Base-by-base conservation (phyloP, 2,888 invertebrate genomes). In the Tenthredo mesomela region DNA sequence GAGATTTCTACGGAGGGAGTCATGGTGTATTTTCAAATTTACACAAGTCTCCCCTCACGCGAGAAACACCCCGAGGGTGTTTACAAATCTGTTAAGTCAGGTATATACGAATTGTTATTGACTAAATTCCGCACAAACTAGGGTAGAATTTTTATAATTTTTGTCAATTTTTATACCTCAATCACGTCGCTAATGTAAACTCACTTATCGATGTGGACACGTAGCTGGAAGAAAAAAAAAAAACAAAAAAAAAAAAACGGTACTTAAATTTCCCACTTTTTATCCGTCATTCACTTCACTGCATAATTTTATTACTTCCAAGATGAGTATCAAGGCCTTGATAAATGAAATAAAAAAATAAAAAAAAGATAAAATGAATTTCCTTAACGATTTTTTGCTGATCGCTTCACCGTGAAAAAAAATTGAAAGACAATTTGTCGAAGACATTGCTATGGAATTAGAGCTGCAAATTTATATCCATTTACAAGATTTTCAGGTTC, bases 11-110 rank as follows among this genome's bases (percentile, higher is more conserved):
- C 10, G 1, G 21, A 21, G 40, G 10, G 43, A 43, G n/a, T 73
- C 43, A 43, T 73, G 73, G 43, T 73, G 21, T 43, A 73, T 73
- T 73, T 43, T 73, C 10, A 73, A 73, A 73, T 7, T 73, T 73
- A 73, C 73, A 43, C 70, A 43, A 40, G 12, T 21, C 21, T 73
- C 73, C 73, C 43, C 43, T 73, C 40, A 1, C 12, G 15, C 21
- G 29, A 43, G 40, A 18, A 73, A 43, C 73, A 43, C 73, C 73
- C 73, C 12, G 12, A n/a, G n/a, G 12, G 43, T 73, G 73, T 43
- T 43, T 43, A 73, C 43, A 43, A 73, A 43, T 43, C 21, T 73
- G 73, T 25, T 43, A 73, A 73, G 73, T 43, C 73, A 73, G 73
- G 43, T 43, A 73, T 43, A 73, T 43, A 10, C 40, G 21, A 73